These are phyloP conservation scores for Poecilia gillii DNA, from an alignment of 2,797 vertebrate genomes.

Conservation along the genomic window DNA sequence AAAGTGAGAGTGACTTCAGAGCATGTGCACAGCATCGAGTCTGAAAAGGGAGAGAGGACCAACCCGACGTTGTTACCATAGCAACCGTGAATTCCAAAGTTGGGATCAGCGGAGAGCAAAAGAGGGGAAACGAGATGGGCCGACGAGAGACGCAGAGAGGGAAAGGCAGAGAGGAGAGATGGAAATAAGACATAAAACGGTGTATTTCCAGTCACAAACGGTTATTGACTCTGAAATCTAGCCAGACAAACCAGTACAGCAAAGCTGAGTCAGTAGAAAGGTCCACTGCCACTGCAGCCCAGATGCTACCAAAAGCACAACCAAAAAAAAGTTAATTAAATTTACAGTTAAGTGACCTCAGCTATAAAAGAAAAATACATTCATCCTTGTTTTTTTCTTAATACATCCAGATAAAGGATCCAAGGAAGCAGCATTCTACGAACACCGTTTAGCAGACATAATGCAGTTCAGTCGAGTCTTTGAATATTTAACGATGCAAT, in stretches of 20 bases:
- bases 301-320: constrained; percentile 39
- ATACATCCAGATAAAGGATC: constrained; percentile 21
- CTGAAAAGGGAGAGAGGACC: constrained; percentile 73
- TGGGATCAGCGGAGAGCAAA: constrained; percentile 78
- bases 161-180: constrained; percentile 41
- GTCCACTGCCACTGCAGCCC: constrained; percentile 51
- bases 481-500: constrained; percentile 87
- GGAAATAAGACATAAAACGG: constrained; percentile 50
- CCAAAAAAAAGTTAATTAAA: constrained; percentile 13
- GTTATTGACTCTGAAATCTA: constrained; percentile 37
- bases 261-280: constrained; percentile 60
- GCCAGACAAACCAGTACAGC: constrained; percentile 27
- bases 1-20: constrained; percentile 58
- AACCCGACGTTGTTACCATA: constrained; percentile 83
- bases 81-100: constrained; percentile 84
- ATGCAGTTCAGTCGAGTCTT: constrained; percentile 68
- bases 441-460: constrained; percentile 76
- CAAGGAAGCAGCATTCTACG: constrained; percentile 56
- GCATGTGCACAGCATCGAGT: constrained; percentile 67
- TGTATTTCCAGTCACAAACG: constrained; percentile 48
- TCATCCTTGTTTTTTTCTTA: not conserved
- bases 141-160: constrained; percentile 59
- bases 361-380: not conserved
- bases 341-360: constrained; percentile 21
- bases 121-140: constrained; percentile 32